Evolutionary conservation across 2,113 vertebrate species (phyloP).

Genomic region (Trematocara marginatum): DNA sequence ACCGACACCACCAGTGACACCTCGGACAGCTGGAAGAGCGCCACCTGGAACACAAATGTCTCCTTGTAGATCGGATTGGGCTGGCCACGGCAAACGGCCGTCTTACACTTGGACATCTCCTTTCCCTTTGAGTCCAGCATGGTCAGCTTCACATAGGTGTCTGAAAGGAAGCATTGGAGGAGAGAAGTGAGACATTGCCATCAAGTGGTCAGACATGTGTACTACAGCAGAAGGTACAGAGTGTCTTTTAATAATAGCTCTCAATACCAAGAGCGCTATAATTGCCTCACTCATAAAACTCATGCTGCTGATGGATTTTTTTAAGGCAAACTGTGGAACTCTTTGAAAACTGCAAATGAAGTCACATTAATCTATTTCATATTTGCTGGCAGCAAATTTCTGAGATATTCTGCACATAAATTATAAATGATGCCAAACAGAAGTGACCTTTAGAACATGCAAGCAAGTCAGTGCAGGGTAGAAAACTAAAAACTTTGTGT

Average conservation of each 20-base stretch:
- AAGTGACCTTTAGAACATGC: background rate
- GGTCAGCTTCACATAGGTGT: slow-evolving; percentile 93
- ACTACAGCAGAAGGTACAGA: background rate
- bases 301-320: background rate
- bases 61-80: slow-evolving; percentile 95
- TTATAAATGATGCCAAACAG: background rate
- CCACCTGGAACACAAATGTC: slow-evolving; percentile 95
- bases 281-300: background rate
- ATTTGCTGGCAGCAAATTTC: background rate
- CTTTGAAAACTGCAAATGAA: background rate
- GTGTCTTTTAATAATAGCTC: background rate
- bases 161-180: slow-evolving; percentile 54
- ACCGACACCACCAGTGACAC: slow-evolving; percentile 92
- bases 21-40: slow-evolving; percentile 94
- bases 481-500: background rate
- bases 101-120: slow-evolving; percentile 97
- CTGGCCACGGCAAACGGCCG: slow-evolving; percentile 89
- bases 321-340: background rate
- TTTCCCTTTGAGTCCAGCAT: slow-evolving; percentile 97
- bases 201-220: slow-evolving; percentile 29
- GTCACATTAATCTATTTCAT: background rate
- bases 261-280: background rate
- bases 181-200: slow-evolving; percentile 33
- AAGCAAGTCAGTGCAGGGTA: background rate
- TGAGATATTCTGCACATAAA: background rate